Conservation (phyloP, 2,113 vertebrate genomes). For the Malaclemys terrapin region DNA sequence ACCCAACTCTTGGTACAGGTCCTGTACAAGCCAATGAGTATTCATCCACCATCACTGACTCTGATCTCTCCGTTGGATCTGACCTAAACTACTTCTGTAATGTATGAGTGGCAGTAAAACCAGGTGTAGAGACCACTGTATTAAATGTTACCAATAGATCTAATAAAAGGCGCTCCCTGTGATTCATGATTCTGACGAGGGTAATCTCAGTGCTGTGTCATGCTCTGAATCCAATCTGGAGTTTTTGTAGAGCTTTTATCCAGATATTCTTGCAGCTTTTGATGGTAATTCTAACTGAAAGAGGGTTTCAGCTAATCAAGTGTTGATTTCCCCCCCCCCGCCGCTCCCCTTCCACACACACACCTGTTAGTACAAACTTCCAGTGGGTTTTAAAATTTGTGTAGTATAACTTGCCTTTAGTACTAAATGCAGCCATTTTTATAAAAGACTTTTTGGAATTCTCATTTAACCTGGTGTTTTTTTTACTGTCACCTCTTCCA, state of each 20-base stretch:
- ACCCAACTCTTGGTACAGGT: neutral
- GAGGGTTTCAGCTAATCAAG: neutral
- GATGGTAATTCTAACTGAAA: neutral
- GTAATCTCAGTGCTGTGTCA: neutral
- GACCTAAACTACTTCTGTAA: too few relatives aligned
- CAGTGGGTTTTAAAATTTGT: neutral
- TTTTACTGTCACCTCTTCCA: neutral
- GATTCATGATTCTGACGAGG: neutral
- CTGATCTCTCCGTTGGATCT: neutral
- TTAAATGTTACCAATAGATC: neutral
- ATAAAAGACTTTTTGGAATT: neutral
- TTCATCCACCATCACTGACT: neutral
- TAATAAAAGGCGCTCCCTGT: neutral
- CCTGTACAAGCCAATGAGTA: neutral
- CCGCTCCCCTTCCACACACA: neutral
- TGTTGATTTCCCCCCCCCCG: accelerated
- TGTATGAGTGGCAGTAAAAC: too few relatives aligned
- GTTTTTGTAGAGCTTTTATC: neutral
- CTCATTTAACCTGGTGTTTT: neutral
- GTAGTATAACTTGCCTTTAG: neutral
- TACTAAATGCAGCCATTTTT: neutral
- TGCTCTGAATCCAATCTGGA: neutral
- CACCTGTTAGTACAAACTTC: neutral
- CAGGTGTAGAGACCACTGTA: neutral
- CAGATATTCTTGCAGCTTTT: neutral